phyloP scores from a whole-genome alignment of 2,888 invertebrate genomes.

The Lithophane ornitopus region DNA sequence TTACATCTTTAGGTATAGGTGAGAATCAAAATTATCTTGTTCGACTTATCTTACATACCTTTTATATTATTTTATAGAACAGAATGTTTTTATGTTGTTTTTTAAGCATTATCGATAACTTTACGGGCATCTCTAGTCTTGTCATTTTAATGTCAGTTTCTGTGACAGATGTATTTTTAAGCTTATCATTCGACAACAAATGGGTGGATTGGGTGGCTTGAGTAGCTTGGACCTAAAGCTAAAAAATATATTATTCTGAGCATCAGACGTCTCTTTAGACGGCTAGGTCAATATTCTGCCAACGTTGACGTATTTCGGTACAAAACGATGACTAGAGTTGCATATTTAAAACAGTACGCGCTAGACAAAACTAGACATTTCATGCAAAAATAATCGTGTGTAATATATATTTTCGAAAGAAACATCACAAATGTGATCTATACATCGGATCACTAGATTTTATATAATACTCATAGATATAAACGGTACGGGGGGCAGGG shows the following conservation, averaged over 20 bases:
- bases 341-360: constrained; percentile 34
- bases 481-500: constrained; percentile 47
- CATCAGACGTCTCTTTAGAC: constrained; percentile 8
- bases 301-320: constrained; percentile 5
- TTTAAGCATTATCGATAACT: constrained; percentile 17
- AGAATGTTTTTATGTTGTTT: background rate
- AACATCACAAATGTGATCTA: constrained; percentile 25
- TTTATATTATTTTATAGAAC: background rate
- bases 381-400: constrained; percentile 26
- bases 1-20: background rate
- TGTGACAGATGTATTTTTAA: background rate
- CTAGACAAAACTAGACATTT: constrained; percentile 15
- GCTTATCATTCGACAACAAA: background rate
- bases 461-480: constrained; percentile 59
- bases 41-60: background rate
- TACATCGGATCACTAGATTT: constrained; percentile 27
- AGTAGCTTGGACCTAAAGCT: background rate
- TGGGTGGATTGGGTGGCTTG: background rate
- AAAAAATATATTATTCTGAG: background rate
- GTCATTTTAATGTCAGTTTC: constrained; percentile 8
- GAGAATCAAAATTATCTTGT: background rate
- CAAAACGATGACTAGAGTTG: constrained; percentile 32
- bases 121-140: constrained; percentile 1
- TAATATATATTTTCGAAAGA: constrained; percentile 47
- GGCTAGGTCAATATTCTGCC: constrained; percentile 19